Evolutionary conservation across 2,113 vertebrate genomes (phyloP).

Genomic region (Nothocercus nigrocapillus): DNA sequence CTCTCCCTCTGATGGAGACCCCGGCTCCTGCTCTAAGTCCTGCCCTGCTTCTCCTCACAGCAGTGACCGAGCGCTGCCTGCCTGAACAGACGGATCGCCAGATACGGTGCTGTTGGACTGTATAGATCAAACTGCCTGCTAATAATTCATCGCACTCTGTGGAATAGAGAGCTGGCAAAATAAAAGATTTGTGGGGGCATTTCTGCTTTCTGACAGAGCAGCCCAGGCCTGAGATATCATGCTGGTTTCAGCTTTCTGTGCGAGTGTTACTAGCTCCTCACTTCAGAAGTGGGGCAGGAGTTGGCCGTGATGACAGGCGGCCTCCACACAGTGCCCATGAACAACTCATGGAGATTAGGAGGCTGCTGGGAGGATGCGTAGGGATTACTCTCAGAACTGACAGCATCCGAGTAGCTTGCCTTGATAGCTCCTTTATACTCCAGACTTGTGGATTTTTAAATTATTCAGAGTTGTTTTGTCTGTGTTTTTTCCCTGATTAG

Average conservation of each 20-base stretch:
- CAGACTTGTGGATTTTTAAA: slow-evolving; percentile 43
- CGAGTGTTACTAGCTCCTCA: not conserved
- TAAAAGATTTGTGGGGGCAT: not conserved
- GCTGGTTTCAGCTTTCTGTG: not conserved
- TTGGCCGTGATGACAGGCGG: not conserved
- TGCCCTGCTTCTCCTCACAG: not conserved
- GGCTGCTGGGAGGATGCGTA: slow-evolving; percentile 7
- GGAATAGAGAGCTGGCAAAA: not conserved
- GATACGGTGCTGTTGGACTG: not conserved
- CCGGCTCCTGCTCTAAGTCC: not conserved
- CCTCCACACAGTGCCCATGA: not conserved
- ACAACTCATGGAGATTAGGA: not conserved
- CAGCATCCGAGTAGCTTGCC: not conserved
- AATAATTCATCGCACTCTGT: not conserved
- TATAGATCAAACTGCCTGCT: not conserved
- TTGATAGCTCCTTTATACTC: slow-evolving; percentile 51
- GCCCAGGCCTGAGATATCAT: not conserved
- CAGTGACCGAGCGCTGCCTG: not conserved
- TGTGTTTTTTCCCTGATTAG: slow-evolving; percentile 35
- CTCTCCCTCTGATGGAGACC: not conserved
- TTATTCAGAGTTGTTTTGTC: slow-evolving; percentile 52
- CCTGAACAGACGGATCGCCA: not conserved
- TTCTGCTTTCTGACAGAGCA: not conserved
- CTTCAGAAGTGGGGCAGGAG: not conserved
- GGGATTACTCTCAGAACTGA: slow-evolving; percentile 27